Evolutionary conservation across 2,888 invertebrate genomes (phyloP).

Genomic region (Oligia strigilis): DNA sequence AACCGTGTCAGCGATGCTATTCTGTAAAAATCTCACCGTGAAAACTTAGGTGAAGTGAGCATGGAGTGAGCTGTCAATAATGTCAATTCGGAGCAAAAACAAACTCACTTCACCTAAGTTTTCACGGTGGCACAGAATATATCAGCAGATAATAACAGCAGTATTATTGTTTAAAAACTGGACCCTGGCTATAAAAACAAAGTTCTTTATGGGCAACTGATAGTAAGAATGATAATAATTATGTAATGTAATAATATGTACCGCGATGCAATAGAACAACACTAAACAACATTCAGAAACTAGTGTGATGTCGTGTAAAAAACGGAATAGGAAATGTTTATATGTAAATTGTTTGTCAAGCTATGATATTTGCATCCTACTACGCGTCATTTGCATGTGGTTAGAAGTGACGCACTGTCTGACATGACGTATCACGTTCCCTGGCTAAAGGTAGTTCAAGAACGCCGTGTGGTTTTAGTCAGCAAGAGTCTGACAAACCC

Average conservation of each 20-base stretch:
- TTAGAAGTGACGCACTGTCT: constrained; percentile 11
- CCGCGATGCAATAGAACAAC: neutral
- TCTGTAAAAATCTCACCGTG: no score
- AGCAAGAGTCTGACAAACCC: neutral
- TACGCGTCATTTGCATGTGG: constrained; percentile 18
- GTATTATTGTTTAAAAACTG: neutral
- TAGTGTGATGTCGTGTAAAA: constrained; percentile 1
- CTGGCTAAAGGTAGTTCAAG: neutral
- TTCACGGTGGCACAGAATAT: neutral
- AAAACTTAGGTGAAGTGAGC: no score
- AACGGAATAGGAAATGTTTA: constrained; percentile 19
- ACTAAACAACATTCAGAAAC: neutral
- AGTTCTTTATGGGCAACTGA: neutral
- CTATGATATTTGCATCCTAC: constrained; percentile 16
- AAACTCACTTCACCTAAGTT: neutral
- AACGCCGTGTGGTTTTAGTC: neutral
- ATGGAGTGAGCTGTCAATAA: no score
- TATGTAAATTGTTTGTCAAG: neutral
- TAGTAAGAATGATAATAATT: no score
- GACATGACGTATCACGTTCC: constrained; percentile 20
- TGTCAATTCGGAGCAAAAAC: no score
- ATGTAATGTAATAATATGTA: no score
- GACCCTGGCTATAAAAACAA: neutral
- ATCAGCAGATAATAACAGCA: neutral
- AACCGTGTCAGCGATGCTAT: no score